These are phyloP conservation scores for Coremacera marginata DNA, from an alignment of 2,888 invertebrate species.

Conservation along the genomic window DNA sequence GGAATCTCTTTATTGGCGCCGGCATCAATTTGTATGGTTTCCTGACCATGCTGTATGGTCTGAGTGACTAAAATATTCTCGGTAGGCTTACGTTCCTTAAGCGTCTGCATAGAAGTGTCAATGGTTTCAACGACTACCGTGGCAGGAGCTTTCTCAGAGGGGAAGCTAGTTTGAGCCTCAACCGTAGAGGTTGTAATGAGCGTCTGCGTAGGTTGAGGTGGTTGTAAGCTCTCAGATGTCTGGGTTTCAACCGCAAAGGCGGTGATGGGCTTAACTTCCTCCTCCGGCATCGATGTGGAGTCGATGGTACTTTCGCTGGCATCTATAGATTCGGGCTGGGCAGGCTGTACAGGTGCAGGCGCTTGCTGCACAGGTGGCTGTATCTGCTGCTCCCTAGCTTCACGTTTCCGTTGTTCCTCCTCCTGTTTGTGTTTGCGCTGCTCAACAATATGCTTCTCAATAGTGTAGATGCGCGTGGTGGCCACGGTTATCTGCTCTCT, in stretches of 20 bases:
- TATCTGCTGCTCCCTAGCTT: conserved; percentile 59
- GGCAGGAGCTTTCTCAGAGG: conserved; percentile 46
- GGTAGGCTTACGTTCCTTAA: conserved; percentile 69
- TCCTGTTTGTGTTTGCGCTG: conserved; percentile 57
- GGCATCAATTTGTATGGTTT: conserved; percentile 80
- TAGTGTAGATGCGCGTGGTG: conserved; percentile 73
- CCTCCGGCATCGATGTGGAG: conserved; percentile 79
- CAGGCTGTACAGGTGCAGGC: not conserved
- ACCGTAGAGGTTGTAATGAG: conserved; percentile 66
- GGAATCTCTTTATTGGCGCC: conserved; percentile 72
- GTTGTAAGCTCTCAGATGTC: conserved; percentile 74
- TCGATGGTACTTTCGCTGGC: conserved; percentile 73
- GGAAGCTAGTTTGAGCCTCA: conserved; percentile 75
- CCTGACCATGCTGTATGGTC: conserved; percentile 75
- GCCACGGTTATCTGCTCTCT: conserved; percentile 75
- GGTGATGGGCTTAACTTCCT: conserved; percentile 70
- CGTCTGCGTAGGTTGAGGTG: conserved; percentile 67
- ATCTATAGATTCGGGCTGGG: conserved; percentile 61
- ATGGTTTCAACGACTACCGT: conserved; percentile 55
- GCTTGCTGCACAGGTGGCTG: conserved; percentile 48
- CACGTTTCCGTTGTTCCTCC: conserved; percentile 57
- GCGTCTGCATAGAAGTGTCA: conserved; percentile 65
- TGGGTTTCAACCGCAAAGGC: conserved; percentile 74
- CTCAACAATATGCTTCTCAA: conserved; percentile 61
- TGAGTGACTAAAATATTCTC: conserved; percentile 79